Evolutionary conservation across 1,140 invertebrate species (phyloP), one percentile per base, ranked within the genome.

Genomic region (Temnothorax longispinosus): DNA sequence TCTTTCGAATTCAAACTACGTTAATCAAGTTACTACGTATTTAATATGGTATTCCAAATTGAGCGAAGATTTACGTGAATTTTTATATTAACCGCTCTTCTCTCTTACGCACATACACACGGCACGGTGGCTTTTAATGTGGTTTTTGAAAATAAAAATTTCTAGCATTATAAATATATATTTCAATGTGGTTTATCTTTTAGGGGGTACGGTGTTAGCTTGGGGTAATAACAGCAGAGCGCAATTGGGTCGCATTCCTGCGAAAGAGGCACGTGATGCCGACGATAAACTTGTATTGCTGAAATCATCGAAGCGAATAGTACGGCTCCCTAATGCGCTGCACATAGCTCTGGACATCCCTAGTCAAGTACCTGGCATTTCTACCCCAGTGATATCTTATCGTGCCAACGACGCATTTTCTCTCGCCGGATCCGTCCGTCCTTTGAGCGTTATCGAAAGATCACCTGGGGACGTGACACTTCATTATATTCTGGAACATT

Each of bases 401-500:
- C 94, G 93, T 54, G 93, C 93, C 71, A 95, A 95, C 32, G 94
- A 95, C 18, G 85, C 93, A 3, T 92, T 92, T 8, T 92, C 94
- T 50, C 75, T 95, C 1, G 93, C 94, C 0, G 94, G 93, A 7
- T 78, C 90, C 76, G 64, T 93, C 18, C 87, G 86, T 56, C 92
- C 94, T 10, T 84, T 95, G 18, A 94, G 91, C 54, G 77, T 94
- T 38, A 90, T 94, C 0, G 94, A 95, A 78, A 93, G 92, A 82
- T 88, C 81, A 47, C 88, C 92, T 1, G 93, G 94, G 5, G 91
- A 94, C 60, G 88, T 91, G 4, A 95, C 95, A 0, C 80, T 97
- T 71, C 96, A 97, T 90, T 96, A 96, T 88, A 95, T 95, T 62
- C 84, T 96, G 7, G 95, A 96, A 88, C 94, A 96, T 44, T 96